Conservation (phyloP, 2,113 vertebrate species). For the Cettia cetti region DNA sequence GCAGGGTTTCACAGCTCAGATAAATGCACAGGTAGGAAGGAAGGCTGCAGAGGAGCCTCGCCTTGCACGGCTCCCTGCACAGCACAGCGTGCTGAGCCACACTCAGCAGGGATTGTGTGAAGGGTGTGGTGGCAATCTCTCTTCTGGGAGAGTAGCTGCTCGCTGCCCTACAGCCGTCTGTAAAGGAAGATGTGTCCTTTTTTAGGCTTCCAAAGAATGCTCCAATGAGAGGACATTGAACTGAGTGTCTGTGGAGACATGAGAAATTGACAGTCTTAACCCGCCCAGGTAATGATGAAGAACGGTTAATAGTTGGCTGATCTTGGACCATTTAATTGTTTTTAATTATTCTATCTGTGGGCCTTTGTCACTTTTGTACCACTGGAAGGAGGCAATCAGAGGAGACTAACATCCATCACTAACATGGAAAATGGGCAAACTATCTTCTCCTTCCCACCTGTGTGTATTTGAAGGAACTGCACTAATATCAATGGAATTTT, state of each 20-base stretch:
- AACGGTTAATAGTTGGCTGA: not conserved
- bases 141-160: not conserved
- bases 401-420: not conserved
- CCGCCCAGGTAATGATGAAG: not conserved
- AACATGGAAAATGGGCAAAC: not conserved
- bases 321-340: not conserved
- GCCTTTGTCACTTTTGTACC: not conserved
- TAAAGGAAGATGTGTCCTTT: not conserved
- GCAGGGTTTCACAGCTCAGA: not conserved
- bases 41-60: not conserved
- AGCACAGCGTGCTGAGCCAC: not conserved
- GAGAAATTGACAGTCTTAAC: not conserved
- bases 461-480: not conserved
- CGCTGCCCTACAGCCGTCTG: fast-evolving
- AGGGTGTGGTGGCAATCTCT: not conserved
- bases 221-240: not conserved
- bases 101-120: fast-evolving
- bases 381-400: not conserved
- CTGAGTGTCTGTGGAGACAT: not conserved
- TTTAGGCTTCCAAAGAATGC: not conserved
- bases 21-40: not conserved
- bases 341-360: not conserved
- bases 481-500: not conserved
- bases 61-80: fast-evolving
- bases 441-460: not conserved